Conservation (phyloP, 2,113 vertebrate species). For the Calidris pugnax region DNA sequence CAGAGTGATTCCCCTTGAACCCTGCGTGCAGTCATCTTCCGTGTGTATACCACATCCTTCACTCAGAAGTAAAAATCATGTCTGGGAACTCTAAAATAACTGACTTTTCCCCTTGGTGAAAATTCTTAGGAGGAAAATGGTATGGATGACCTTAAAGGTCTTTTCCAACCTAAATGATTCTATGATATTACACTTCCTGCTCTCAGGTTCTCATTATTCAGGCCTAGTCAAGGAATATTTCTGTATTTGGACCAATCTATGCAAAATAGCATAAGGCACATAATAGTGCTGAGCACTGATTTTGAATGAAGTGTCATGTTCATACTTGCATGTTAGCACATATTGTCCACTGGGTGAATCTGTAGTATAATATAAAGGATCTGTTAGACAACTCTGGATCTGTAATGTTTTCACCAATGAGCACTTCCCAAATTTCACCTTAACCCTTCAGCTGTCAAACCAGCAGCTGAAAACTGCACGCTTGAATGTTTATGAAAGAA, state of each 20-base stretch:
- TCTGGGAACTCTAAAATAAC: background rate
- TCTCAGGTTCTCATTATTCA: background rate
- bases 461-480: slow-evolving; percentile 58
- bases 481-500: slow-evolving; percentile 64
- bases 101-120: background rate
- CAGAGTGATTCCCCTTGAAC: background rate
- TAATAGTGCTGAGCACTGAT: background rate
- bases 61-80: background rate
- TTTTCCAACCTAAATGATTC: background rate
- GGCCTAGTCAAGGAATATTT: background rate
- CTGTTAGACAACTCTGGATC: background rate
- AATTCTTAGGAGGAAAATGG: background rate
- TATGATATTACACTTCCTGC: background rate
- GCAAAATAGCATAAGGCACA: background rate
- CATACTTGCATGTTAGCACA: background rate
- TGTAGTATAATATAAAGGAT: background rate
- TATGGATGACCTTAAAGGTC: background rate
- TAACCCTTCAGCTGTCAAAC: slow-evolving; percentile 48
- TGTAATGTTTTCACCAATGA: slow-evolving; percentile 29
- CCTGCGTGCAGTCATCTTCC: background rate
- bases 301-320: background rate
- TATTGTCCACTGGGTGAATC: background rate
- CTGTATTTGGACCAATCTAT: background rate
- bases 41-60: background rate
- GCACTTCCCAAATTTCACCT: slow-evolving; percentile 7